Conservation (phyloP, 2,113 vertebrate species). For the Pseudopipra pipra region DNA sequence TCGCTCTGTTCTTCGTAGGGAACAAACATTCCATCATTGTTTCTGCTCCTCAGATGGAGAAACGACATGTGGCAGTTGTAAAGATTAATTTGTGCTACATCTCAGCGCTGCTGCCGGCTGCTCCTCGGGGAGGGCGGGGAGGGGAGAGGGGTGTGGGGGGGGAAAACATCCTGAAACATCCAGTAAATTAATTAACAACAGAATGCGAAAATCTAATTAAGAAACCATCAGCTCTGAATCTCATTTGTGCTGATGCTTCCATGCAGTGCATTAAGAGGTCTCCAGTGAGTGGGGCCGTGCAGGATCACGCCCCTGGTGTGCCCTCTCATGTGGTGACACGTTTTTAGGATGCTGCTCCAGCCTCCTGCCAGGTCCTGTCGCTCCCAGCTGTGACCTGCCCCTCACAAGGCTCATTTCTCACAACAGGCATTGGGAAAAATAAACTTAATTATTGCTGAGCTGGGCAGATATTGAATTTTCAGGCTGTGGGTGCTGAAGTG, state of each 20-base stretch:
- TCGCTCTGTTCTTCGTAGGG: rapidly evolving
- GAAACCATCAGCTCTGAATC: background rate
- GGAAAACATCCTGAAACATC: background rate
- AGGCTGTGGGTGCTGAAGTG: background rate
- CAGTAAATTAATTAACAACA: background rate
- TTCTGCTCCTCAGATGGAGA: background rate
- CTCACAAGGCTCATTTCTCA: background rate
- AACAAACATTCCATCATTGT: background rate
- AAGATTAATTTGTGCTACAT: background rate
- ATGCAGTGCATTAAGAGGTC: rapidly evolving
- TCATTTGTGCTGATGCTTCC: background rate
- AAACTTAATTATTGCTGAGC: background rate
- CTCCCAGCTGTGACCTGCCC: background rate
- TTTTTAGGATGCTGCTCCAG: background rate
- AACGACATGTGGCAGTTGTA: background rate
- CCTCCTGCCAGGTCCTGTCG: background rate
- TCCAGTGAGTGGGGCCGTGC: rapidly evolving
- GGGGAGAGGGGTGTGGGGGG: background rate
- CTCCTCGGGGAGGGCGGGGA: background rate
- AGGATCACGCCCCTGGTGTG: rapidly evolving
- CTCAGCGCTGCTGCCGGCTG: background rate
- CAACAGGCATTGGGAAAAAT: background rate
- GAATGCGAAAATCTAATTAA: background rate
- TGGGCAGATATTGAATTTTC: background rate
- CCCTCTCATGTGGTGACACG: rapidly evolving